These are phyloP conservation scores for Nothura maculosa DNA, from an alignment of 2,797 vertebrate species.

Conservation along the genomic window DNA sequence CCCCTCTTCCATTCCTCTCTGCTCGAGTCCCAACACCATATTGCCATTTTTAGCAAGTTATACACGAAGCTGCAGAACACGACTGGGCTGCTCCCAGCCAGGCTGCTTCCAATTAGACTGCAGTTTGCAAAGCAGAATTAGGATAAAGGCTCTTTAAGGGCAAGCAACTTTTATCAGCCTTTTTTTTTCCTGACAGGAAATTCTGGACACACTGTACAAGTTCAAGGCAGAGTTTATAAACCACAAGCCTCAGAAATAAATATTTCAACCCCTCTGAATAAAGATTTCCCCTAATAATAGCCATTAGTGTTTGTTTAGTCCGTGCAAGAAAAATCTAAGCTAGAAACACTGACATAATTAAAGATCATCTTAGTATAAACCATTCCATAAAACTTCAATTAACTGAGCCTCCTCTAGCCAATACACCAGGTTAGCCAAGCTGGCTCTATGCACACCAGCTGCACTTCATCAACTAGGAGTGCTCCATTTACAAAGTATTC, in stretches of 20 bases:
- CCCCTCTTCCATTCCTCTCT: not conserved
- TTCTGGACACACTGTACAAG: not conserved
- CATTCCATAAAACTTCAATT: not conserved
- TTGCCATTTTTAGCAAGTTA: not conserved
- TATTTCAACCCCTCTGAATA: not conserved
- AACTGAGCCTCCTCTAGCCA: not conserved
- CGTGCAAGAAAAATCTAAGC: not conserved
- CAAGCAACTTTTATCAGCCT: slow-evolving; percentile 5
- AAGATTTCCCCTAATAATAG: not conserved
- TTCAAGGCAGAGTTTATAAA: slow-evolving; percentile 17
- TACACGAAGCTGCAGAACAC: not conserved
- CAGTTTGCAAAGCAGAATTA: not conserved
- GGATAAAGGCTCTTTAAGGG: not conserved
- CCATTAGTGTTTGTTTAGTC: not conserved
- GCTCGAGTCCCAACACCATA: not conserved
- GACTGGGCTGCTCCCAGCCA: not conserved
- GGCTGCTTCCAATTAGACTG: not conserved
- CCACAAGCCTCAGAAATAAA: not conserved
- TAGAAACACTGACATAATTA: not conserved
- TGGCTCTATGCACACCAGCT: not conserved
- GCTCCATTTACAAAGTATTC: not conserved
- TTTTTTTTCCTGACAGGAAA: not conserved
- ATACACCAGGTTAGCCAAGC: not conserved
- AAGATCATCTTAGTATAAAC: not conserved
- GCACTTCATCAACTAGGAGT: not conserved